phyloP scores from a whole-genome alignment of 2,113 vertebrate genomes.

The Chionis minor region DNA sequence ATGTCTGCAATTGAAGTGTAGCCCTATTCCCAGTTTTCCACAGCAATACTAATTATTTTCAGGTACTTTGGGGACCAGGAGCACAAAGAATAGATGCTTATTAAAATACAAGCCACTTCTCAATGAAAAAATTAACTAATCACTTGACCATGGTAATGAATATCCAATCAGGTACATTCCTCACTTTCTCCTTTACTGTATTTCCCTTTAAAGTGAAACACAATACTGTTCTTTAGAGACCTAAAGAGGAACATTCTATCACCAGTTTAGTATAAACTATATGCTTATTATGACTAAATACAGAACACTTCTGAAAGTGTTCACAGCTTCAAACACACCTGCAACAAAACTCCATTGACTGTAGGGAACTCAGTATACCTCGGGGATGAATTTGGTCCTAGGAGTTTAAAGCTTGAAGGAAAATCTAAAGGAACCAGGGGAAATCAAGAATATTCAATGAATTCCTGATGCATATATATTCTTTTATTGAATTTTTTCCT shows the following conservation, averaged over 20 bases:
- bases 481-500: slow-evolving; percentile 45
- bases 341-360: not conserved
- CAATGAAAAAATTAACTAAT: not conserved
- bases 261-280: not conserved
- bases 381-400: not conserved
- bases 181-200: not conserved
- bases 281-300: not conserved
- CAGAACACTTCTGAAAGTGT: not conserved
- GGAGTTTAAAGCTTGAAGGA: slow-evolving; percentile 32
- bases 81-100: not conserved
- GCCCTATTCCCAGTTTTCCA: not conserved
- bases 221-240: not conserved
- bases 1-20: not conserved
- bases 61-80: not conserved
- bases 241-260: not conserved
- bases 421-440: slow-evolving; percentile 49
- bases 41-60: not conserved
- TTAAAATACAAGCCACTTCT: not conserved
- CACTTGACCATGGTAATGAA: not conserved
- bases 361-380: not conserved
- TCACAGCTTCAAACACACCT: slow-evolving; percentile 1
- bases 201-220: not conserved
- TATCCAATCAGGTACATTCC: not conserved
- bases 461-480: slow-evolving; percentile 46
- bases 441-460: slow-evolving; percentile 65